Evolutionary conservation across 2,888 invertebrate species (phyloP).

Genomic region (Agonopterix alstromeriana): DNA sequence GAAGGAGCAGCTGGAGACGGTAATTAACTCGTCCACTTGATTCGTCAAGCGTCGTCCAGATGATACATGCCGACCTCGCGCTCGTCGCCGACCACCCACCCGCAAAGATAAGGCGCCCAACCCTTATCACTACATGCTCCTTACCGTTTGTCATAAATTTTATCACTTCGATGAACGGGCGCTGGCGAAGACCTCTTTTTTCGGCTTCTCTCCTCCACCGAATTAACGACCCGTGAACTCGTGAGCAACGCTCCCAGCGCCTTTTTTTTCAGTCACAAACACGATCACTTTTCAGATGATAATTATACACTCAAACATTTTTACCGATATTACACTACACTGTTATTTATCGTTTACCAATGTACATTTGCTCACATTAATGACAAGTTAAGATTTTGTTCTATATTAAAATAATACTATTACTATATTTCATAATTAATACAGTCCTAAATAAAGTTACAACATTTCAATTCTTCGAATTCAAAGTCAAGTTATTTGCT

Average conservation of each 20-base stretch:
- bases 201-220: conserved; percentile 47
- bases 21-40: conserved; percentile 32
- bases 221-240: conserved; percentile 70
- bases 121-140: conserved; percentile 65
- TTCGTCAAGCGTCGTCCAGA: conserved; percentile 21
- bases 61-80: conserved; percentile 26
- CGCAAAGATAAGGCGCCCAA: conserved; percentile 52
- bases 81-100: conserved; percentile 20
- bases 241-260: conserved; percentile 49
- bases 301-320: conserved; percentile 31
- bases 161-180: conserved; percentile 68
- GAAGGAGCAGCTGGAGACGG: neutral
- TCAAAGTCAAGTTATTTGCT: conserved; percentile 17
- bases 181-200: conserved; percentile 53
- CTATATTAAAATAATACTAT: neutral
- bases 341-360: conserved; percentile 2
- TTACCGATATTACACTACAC: conserved; percentile 36
- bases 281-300: conserved; percentile 44
- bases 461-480: conserved; percentile 25
- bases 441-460: conserved; percentile 22
- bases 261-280: conserved; percentile 59
- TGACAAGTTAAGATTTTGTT: neutral
- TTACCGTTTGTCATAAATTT: conserved; percentile 75
- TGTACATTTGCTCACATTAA: neutral
- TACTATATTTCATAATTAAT: no score